Base-by-base conservation (phyloP, 2,888 invertebrate genomes). In the Timema cristinae region DNA sequence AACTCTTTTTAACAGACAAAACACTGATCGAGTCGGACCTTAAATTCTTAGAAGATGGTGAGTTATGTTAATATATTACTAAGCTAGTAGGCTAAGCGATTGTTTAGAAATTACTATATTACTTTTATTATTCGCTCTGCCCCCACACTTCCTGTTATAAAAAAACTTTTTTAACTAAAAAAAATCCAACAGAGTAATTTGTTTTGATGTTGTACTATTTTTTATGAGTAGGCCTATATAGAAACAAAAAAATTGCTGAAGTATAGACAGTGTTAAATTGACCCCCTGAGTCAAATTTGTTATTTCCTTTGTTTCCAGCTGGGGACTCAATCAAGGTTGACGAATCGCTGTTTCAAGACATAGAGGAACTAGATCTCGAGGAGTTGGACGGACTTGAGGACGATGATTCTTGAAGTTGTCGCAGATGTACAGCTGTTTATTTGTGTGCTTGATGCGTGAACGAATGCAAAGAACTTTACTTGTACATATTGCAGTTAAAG, bases 1-100 rank as follows among this genome's bases (percentile, higher is more conserved):
- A 99, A 83, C 84, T 98, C 71, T 99, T 99, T 86, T 87, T 98
- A 82, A 89, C 89, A 71, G 98, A 99, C 82, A 93, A 91, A 75
- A 93, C 97, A 1, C 87, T 99, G 76, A 94, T 94, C 83, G 95
- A 97, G 79, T 98, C 98, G 6, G 99, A 99, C 85, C 90, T 99
- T 73, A 93, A 95, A 83, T 98, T 96, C 86, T 86, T 97, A 76
- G 92, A 95, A 83, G 96, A 94, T 83, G 94, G 93, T 88, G 81
- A 77, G 73, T 75, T 66, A 73, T 61, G 71, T 69, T 67, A 48
- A 50, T 52, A 49, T 32, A 11, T 15, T 32, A 66, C 13, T 11
- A n/a, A 16, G 11, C 15, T 32, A 66, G 2, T 11, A n/a, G 5
- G 11, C 15, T 15, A 66, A 15, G 13, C 2, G 13, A n/a, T 54